phyloP scores from a whole-genome alignment of 1,140 invertebrate genomes.

The Linepithema humile region DNA sequence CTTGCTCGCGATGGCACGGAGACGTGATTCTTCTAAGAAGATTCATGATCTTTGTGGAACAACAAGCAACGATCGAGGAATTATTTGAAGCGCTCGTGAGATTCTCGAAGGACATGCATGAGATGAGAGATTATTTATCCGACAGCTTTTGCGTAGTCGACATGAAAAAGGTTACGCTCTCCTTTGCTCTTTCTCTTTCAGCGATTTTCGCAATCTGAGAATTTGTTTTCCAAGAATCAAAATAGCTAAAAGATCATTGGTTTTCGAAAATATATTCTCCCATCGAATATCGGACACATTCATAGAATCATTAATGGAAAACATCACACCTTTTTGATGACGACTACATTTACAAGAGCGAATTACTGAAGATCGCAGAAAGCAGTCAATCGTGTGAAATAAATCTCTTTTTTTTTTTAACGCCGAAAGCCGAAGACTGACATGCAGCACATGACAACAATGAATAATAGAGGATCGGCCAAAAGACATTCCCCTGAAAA shows the following conservation, averaged over 20 bases:
- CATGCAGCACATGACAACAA: slow-evolving; percentile 54
- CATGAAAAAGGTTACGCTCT: not conserved
- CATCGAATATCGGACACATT: not conserved
- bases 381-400: slow-evolving; percentile 30
- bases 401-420: not conserved
- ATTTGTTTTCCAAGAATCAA: not conserved
- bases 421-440: slow-evolving; percentile 46
- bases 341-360: not conserved
- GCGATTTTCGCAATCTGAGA: not conserved
- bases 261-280: not conserved
- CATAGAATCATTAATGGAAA: not conserved
- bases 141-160: not conserved
- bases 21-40: slow-evolving; percentile 25
- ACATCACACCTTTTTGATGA: not conserved
- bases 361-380: slow-evolving; percentile 15
- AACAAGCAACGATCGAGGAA: slow-evolving; percentile 28
- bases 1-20: not conserved
- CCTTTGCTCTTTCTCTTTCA: not conserved
- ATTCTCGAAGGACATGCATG: slow-evolving; percentile 30
- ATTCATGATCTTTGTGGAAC: not conserved
- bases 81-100: slow-evolving; percentile 5
- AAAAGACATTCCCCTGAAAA: slow-evolving; percentile 6
- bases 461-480: slow-evolving; percentile 19
- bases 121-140: slow-evolving; percentile 1
- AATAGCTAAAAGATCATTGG: too few relatives aligned